Percentiles rank a stretch among this genome's conserved stretches.
Evolutionary conservation across 2,113 vertebrate species (phyloP).

Genomic region (Alectura lathami): DNA sequence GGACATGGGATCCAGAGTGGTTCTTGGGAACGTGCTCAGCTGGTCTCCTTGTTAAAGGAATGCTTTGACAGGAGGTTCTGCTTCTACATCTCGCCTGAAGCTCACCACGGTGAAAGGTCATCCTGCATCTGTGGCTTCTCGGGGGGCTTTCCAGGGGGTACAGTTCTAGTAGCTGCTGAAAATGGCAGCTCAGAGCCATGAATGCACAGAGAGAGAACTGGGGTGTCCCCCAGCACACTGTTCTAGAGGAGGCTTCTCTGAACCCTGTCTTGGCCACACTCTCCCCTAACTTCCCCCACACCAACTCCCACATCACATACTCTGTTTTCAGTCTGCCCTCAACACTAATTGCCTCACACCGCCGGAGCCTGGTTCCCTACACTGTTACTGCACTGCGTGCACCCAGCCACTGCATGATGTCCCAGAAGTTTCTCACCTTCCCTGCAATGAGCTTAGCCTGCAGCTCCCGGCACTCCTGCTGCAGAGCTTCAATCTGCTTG

Average conservation of each 20-base stretch:
- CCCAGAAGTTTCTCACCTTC: slow-evolving; percentile 79
- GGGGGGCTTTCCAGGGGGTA: background rate
- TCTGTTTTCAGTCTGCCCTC: background rate
- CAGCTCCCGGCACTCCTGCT: slow-evolving; percentile 88
- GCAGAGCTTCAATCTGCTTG: slow-evolving; percentile 91
- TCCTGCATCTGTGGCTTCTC: background rate
- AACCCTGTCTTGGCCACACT: background rate
- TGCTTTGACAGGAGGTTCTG: background rate
- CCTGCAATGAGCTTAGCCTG: slow-evolving; percentile 81
- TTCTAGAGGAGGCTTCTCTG: background rate
- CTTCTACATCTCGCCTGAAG: background rate
- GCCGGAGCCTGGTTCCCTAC: background rate
- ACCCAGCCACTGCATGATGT: background rate
- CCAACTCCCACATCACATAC: background rate
- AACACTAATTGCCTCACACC: background rate
- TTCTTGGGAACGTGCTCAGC: background rate
- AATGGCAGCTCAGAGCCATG: background rate
- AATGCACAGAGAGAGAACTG: background rate
- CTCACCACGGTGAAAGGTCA: background rate
- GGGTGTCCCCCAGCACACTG: background rate
- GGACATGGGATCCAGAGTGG: background rate
- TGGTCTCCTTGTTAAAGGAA: background rate
- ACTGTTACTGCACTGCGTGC: background rate
- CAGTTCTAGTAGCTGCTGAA: background rate
- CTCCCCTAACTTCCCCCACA: background rate